phyloP scores from a whole-genome alignment of 2,888 invertebrate species.

The Eupithecia pulchellata region DNA sequence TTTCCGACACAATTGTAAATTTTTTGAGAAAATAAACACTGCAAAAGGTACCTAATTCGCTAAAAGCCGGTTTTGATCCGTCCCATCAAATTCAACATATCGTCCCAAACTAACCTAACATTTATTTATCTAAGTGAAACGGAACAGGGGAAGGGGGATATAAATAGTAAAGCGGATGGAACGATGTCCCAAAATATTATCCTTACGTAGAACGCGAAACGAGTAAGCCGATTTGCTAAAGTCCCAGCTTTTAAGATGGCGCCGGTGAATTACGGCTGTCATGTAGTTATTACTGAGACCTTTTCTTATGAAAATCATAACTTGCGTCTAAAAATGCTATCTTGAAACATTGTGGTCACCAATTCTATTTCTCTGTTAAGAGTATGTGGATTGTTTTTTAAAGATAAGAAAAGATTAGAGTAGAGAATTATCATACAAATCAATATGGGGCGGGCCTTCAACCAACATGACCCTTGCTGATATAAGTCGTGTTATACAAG shows the following conservation, averaged over 20 bases:
- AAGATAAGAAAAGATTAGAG: too few relatives aligned
- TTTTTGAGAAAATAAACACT: too few relatives aligned
- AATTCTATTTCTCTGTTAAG: too few relatives aligned
- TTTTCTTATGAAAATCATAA: not conserved
- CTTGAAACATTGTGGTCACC: too few relatives aligned
- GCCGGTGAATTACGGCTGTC: not conserved
- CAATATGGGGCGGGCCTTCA: too few relatives aligned
- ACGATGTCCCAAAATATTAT: constrained; percentile 27
- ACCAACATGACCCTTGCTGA: too few relatives aligned
- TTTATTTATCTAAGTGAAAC: not conserved
- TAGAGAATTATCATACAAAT: too few relatives aligned
- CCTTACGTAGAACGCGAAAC: not conserved
- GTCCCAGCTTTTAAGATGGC: not conserved
- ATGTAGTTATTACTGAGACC: not conserved
- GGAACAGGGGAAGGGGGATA: not conserved
- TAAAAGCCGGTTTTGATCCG: not conserved
- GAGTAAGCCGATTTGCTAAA: constrained; percentile 25
- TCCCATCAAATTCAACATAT: not conserved
- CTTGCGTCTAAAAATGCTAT: too few relatives aligned
- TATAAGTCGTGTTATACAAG: too few relatives aligned
- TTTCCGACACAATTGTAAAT: too few relatives aligned
- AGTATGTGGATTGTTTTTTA: too few relatives aligned
- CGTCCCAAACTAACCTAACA: not conserved
- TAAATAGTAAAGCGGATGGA: constrained; percentile 3
- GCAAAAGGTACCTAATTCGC: not conserved